Conservation (phyloP, 1,140 invertebrate genomes). For the Euwallacea similis region DNA sequence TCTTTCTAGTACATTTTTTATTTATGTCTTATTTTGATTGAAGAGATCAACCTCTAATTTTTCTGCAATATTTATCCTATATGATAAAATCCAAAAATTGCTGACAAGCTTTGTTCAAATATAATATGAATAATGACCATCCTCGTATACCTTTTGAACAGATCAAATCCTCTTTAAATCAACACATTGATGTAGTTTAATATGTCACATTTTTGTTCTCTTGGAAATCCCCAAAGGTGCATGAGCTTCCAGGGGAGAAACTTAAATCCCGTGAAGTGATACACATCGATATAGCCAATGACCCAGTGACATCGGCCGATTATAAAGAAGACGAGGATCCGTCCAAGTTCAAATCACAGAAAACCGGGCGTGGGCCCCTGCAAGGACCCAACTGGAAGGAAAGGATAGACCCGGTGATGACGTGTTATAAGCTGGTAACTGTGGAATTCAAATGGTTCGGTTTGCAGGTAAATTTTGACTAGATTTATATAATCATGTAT, state of each 20-base stretch:
- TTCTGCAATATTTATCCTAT: too few relatives aligned
- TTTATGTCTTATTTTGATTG: too few relatives aligned
- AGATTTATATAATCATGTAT: background rate
- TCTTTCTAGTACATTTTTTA: too few relatives aligned
- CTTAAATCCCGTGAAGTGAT: conserved; percentile 87
- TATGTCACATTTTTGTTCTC: too few relatives aligned
- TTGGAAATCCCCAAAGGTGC: conserved; percentile 64
- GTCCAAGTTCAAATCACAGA: conserved; percentile 84
- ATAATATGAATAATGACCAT: too few relatives aligned
- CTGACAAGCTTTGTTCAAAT: too few relatives aligned
- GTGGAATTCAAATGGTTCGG: conserved; percentile 99
- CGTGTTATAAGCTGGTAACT: conserved; percentile 97
- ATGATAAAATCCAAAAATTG: too few relatives aligned
- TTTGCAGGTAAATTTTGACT: conserved; percentile 66
- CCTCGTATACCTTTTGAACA: too few relatives aligned
- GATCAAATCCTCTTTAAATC: too few relatives aligned
- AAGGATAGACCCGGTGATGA: conserved; percentile 89
- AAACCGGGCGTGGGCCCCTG: conserved; percentile 93
- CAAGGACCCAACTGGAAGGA: conserved; percentile 79
- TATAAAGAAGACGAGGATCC: conserved; percentile 92
- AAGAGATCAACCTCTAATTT: too few relatives aligned
- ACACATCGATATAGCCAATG: conserved; percentile 94
- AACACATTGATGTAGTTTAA: too few relatives aligned
- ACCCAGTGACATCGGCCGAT: conserved; percentile 75
- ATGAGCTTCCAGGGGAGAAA: conserved; percentile 86